Evolutionary conservation across 37 sponge, comb jelly and placozoan species (phyloP).

Genomic region (Halisarca cf. caerulea): DNA sequence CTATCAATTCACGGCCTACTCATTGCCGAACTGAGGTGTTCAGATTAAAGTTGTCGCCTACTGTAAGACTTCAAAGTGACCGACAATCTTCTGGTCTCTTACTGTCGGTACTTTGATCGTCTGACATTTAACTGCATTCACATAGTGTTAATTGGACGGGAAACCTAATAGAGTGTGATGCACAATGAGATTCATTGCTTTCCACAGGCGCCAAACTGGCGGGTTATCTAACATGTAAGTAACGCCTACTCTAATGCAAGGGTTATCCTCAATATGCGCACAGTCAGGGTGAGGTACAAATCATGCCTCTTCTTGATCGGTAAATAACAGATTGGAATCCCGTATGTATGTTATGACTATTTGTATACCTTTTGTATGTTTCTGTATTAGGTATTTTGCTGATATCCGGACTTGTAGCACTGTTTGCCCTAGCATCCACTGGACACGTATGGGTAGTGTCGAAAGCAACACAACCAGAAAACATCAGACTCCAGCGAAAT

Average conservation of each 20-base stretch:
- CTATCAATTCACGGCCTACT: constrained; percentile 4
- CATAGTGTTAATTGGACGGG: background rate
- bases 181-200: constrained; percentile 13
- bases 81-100: background rate
- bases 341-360: no score
- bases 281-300: no score
- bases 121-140: constrained; percentile 19
- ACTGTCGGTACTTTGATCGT: constrained; percentile 14
- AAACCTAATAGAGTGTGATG: constrained; percentile 11
- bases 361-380: no score
- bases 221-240: background rate
- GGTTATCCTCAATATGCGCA: background rate
- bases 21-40: constrained; percentile 23
- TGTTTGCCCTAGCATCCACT: no score
- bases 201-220: constrained; percentile 10
- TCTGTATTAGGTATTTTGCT: no score
- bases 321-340: no score
- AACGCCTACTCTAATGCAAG: background rate
- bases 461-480: no score
- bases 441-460: no score
- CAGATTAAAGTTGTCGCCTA: constrained; percentile 8
- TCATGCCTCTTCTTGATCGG: no score
- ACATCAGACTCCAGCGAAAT: no score
- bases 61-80: constrained; percentile 11
- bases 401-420: no score